Conservation (phyloP, 2,888 invertebrate species). For the Coelopa pilipes region DNA sequence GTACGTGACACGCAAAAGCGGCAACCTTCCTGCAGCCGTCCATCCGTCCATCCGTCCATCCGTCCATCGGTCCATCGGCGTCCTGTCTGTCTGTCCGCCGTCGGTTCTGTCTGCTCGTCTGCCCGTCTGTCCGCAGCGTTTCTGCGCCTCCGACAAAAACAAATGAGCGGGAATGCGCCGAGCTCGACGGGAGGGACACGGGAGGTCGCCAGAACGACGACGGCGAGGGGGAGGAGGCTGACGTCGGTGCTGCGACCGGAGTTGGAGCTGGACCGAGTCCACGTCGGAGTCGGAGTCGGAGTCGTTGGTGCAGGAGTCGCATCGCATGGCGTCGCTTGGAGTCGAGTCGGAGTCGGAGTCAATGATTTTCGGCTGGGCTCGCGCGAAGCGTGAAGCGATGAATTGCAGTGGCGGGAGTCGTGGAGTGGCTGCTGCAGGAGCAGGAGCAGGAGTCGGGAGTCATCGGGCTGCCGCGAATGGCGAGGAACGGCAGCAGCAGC, state of each 20-base stretch:
- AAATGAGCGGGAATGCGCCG: background rate
- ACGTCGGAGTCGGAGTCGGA: background rate
- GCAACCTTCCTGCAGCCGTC: conserved; percentile 10
- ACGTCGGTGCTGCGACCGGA: background rate
- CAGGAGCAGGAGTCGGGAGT: conserved; percentile 4
- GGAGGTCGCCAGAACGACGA: too few relatives aligned
- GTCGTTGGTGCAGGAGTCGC: background rate
- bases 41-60: too few relatives aligned
- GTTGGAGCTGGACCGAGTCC: background rate
- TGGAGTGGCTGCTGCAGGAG: conserved; percentile 25
- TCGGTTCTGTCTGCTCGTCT: too few relatives aligned
- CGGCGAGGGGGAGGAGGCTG: background rate
- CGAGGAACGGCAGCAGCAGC: background rate
- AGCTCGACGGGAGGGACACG: too few relatives aligned
- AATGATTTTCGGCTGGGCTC: conserved; percentile 27
- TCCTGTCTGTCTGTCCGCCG: too few relatives aligned
- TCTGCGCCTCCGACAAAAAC: background rate
- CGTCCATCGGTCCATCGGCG: too few relatives aligned
- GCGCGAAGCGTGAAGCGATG: conserved; percentile 8
- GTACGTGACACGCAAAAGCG: conserved; percentile 63
- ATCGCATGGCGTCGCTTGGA: too few relatives aligned
- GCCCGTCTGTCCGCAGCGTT: background rate
- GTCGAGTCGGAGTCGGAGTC: background rate
- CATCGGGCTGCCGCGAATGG: background rate
- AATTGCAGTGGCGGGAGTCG: background rate